Evolutionary conservation across 2,113 vertebrate species (phyloP).

Genomic region (Enhydra lutris): DNA sequence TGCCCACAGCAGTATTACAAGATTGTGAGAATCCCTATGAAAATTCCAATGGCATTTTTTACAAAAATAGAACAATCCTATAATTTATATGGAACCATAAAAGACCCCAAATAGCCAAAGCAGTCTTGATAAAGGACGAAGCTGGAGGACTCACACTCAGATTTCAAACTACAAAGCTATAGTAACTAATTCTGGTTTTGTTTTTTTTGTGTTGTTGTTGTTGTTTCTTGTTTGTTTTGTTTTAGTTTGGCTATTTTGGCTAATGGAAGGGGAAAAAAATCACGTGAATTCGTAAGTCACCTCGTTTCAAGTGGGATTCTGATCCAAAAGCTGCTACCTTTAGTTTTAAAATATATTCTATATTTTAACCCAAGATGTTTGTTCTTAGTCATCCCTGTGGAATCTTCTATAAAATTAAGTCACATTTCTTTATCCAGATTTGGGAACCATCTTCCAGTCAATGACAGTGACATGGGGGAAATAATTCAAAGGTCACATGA

Average conservation of each 20-base stretch:
- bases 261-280: neutral
- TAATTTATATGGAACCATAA: neutral
- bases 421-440: conserved; percentile 11
- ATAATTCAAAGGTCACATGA: neutral
- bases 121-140: neutral
- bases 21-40: neutral
- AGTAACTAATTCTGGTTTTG: neutral
- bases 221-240: neutral
- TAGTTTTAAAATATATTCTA: conserved; percentile 18
- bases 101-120: neutral
- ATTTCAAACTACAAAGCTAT: neutral
- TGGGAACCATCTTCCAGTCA: neutral
- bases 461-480: neutral
- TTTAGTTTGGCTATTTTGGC: neutral
- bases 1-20: neutral
- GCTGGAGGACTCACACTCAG: neutral
- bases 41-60: neutral
- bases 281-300: neutral
- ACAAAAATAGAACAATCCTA: neutral
- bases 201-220: neutral
- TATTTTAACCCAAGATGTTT: conserved; percentile 1
- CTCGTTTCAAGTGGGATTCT: conserved; percentile 20
- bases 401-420: neutral
- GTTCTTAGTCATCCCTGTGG: neutral
- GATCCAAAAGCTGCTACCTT: neutral